A percentile compares a stretch with the other conserved stretches of the same genome.
Evolutionary conservation across 2,797 vertebrate species (phyloP).

Genomic region (Synanceia verrucosa): DNA sequence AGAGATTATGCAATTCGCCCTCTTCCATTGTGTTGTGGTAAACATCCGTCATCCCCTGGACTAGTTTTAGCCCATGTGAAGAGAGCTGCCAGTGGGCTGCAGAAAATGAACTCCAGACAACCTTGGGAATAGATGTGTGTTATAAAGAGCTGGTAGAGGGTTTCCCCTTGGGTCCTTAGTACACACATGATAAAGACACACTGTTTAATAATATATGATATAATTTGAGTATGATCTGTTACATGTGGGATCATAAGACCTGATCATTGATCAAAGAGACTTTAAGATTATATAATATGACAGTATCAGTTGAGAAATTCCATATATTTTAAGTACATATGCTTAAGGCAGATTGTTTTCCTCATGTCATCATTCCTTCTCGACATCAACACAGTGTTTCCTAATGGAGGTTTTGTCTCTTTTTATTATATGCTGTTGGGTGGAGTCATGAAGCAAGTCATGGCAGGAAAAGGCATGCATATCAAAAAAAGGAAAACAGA

Average conservation of each 20-base stretch:
- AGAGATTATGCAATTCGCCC: conserved; percentile 36
- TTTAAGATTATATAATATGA: neutral
- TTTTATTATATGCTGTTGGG: conserved; percentile 16
- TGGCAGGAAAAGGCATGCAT: conserved; percentile 5
- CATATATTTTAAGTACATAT: neutral
- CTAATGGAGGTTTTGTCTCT: conserved; percentile 14
- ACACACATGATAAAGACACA: neutral
- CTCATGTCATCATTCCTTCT: neutral
- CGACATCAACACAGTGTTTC: conserved; percentile 17
- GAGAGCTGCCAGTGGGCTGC: conserved; percentile 19
- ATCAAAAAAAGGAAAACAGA: conserved; percentile 7
- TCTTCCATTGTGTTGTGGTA: conserved; percentile 31
- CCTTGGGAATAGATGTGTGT: conserved; percentile 25
- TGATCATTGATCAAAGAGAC: neutral
- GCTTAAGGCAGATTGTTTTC: neutral
- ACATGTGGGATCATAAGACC: neutral
- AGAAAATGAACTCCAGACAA: conserved; percentile 66
- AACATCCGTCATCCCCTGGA: conserved; percentile 51
- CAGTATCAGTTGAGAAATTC: neutral
- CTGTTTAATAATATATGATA: neutral
- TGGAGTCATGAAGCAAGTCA: conserved; percentile 16
- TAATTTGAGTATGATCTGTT: neutral
- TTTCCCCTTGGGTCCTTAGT: neutral
- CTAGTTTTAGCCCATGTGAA: conserved; percentile 26
- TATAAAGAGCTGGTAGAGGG: neutral